Evolutionary conservation across 2,888 invertebrate species (phyloP), one percentile per base, ranked within the genome.

Genomic region (Drosophila colorata): DNA sequence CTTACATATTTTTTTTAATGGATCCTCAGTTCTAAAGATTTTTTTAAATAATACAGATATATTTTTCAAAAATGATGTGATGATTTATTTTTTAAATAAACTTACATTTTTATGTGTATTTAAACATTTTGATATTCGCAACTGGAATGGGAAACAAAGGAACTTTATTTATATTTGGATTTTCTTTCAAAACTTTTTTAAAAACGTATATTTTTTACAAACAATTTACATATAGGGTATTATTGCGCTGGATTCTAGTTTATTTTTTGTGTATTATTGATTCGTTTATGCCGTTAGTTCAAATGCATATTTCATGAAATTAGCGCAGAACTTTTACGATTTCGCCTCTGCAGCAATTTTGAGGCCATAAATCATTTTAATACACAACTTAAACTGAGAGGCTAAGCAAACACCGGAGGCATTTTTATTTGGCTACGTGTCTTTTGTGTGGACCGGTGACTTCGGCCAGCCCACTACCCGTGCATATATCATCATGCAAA

Each of bases 381-480:
- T 82, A 74, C 55, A 80, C 72, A 67, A 52, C 60, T 55, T 59
- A 46, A 59, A 68, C 59, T 64, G 69, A 28, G 53, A 56, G 63
- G 70, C 59, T 56, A 48, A 66, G 61, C 61, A 70, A 53, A 70
- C 52, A 72, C 71, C 74, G 71, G 78, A 70, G 66, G 68, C 84
- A 69, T 67, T 86, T 89, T 86, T 88, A 89, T 88, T 88, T 88
- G 80, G 71, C 78, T 80, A 89, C 88, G 88, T 89, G 90, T 75
- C 72, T 68, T 65, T 79, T 76, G 74, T 79, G 68, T 48, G 4
- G 43, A 46, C 25, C 35, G 37, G 11, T 16, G 25, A 6, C 9
- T 9, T 2, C 2, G 57, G 6, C 14, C 46, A 33, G 46, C 38
- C 38, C 33, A 46, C 55, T 46, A 37, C n/a, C 20, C 53, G 18